A percentile compares a stretch with the other conserved stretches of the same genome.
Evolutionary conservation across 2,113 vertebrate species (phyloP).

Genomic region (Pholis gunnellus): DNA sequence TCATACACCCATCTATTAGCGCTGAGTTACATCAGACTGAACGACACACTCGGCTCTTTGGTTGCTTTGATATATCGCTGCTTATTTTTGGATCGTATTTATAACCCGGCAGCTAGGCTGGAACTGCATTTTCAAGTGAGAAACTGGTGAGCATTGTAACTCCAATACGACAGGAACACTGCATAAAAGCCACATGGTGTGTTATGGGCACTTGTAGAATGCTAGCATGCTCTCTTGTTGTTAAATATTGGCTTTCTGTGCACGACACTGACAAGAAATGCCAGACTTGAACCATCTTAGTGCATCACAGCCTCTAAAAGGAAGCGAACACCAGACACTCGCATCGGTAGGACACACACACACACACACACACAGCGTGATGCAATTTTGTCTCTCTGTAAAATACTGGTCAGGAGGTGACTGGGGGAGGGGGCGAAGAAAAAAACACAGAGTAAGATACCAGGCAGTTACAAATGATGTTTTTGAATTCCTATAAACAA

Average conservation of each 20-base stretch:
- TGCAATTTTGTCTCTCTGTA: neutral
- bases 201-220: neutral
- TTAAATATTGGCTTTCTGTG: neutral
- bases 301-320: conserved; percentile 2
- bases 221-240: neutral
- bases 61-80: neutral
- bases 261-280: neutral
- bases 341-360: neutral
- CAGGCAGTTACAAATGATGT: conserved; percentile 41
- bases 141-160: neutral
- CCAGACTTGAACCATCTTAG: neutral
- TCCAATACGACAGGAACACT: neutral
- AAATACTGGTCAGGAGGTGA: conserved; percentile 13
- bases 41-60: neutral
- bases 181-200: neutral
- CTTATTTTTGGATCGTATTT: neutral
- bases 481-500: conserved; percentile 64
- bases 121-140: neutral
- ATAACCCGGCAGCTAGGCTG: neutral
- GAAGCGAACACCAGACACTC: neutral
- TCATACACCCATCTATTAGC: neutral
- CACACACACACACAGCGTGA: neutral
- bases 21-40: neutral
- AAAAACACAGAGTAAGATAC: conserved; percentile 20
- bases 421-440: neutral